A percentile compares a stretch with the other conserved stretches of the same genome.
These are phyloP conservation scores for Smittia aterrima DNA, from an alignment of 2,888 invertebrate species.

Conservation along the genomic window DNA sequence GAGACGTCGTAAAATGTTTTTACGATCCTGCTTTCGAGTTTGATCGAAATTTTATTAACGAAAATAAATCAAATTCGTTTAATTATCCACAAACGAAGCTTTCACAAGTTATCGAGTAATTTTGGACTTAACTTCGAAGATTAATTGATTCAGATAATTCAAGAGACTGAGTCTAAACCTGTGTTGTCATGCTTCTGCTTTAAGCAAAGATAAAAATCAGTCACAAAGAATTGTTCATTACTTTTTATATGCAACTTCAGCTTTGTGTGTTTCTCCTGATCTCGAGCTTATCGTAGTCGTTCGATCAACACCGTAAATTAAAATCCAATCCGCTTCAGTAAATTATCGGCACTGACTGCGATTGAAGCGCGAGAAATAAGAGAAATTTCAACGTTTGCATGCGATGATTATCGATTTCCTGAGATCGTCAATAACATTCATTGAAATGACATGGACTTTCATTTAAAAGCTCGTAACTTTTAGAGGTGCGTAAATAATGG, in stretches of 20 bases:
- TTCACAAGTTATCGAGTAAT: no score
- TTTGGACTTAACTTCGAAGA: not conserved
- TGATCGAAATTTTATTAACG: not conserved
- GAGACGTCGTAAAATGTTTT: not conserved
- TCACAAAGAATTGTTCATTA: slow-evolving; percentile 23
- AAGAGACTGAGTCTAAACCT: not conserved
- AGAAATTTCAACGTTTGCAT: slow-evolving; percentile 5
- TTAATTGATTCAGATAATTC: not conserved
- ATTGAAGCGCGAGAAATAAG: not conserved
- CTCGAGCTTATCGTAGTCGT: slow-evolving; percentile 15
- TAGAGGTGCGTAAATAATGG: slow-evolving; percentile 3
- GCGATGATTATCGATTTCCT: slow-evolving; percentile 5
- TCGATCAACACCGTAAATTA: slow-evolving; percentile 36
- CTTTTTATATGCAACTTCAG: not conserved
- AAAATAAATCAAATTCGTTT: not conserved
- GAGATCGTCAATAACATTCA: slow-evolving; percentile 5
- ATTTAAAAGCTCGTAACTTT: no score
- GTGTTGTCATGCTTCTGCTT: slow-evolving; percentile 30
- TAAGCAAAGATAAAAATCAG: slow-evolving; percentile 37
- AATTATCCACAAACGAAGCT: no score
- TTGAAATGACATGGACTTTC: not conserved
- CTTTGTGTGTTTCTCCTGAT: not conserved
- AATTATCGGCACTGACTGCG: slow-evolving; percentile 18
- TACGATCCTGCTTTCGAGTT: not conserved
- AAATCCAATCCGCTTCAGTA: not conserved